These are phyloP conservation scores for Phlogophora meticulosa DNA, from an alignment of 2,888 invertebrate species.

Conservation along the genomic window DNA sequence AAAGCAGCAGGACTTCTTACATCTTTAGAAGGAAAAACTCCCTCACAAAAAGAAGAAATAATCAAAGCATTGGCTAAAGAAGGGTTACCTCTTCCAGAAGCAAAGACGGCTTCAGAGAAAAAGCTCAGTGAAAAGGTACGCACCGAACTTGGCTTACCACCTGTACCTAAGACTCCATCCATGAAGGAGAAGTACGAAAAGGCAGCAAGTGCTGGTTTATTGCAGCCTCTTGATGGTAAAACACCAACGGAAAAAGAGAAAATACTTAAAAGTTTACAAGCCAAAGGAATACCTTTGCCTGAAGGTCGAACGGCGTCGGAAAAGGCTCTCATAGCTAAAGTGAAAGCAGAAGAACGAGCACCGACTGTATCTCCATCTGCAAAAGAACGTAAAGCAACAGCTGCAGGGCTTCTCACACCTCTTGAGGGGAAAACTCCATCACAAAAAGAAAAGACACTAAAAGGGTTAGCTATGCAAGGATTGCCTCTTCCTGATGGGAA, in stretches of 20 bases:
- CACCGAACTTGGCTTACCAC: background rate
- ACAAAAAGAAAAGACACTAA: conserved; percentile 20
- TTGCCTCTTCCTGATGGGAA: conserved; percentile 15
- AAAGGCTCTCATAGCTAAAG: conserved; percentile 28
- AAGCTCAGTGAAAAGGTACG: background rate
- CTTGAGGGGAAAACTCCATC: conserved; percentile 13
- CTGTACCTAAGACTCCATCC: background rate
- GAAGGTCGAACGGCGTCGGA: conserved; percentile 65
- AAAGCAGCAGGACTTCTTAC: background rate
- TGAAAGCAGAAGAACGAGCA: background rate
- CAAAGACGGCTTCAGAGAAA: background rate
- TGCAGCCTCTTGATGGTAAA: too few relatives aligned
- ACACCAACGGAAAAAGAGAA: conserved; percentile 64
- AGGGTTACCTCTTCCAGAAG: background rate
- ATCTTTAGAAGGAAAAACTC: background rate
- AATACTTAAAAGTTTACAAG: conserved; percentile 61
- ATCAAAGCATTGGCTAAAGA: background rate
- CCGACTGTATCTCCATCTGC: background rate
- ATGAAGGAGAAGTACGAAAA: too few relatives aligned
- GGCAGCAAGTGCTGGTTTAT: too few relatives aligned
- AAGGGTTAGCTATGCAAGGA: conserved; percentile 6
- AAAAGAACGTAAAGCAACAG: background rate
- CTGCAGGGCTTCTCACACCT: conserved; percentile 11
- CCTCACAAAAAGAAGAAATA: conserved; percentile 8
- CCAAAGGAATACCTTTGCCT: conserved; percentile 66